Conservation (phyloP, 2,888 invertebrate genomes). For the Buathra laborator region DNA sequence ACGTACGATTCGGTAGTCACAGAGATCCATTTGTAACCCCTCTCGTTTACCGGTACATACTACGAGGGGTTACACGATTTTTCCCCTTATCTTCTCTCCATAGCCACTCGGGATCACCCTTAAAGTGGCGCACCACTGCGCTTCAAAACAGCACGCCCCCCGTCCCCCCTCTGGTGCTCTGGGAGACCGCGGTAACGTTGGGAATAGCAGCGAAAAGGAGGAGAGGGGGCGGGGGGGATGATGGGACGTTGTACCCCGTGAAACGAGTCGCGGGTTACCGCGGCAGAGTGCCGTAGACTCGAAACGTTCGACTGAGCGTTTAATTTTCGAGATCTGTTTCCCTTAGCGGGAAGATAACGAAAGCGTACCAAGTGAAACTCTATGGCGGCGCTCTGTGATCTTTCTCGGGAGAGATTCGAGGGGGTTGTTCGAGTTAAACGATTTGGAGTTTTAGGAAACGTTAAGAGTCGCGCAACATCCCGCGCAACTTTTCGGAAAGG, state of each 20-base stretch:
- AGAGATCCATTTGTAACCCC: conserved; percentile 54
- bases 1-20: conserved; percentile 48
- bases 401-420: conserved; percentile 32
- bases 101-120: conserved; percentile 52
- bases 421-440: conserved; percentile 14
- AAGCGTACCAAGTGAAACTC: conserved; percentile 53
- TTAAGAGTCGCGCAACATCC: conserved; percentile 12
- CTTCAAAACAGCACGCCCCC: conserved; percentile 53
- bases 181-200: conserved; percentile 21
- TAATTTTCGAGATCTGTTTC: conserved; percentile 64
- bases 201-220: neutral
- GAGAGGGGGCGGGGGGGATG: neutral
- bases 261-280: conserved; percentile 32
- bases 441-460: conserved; percentile 12
- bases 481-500: conserved; percentile 24
- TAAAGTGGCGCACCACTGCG: conserved; percentile 60
- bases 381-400: conserved; percentile 58
- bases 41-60: conserved; percentile 28
- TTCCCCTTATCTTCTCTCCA: conserved; percentile 38
- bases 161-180: neutral
- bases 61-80: conserved; percentile 19
- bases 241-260: conserved; percentile 18
- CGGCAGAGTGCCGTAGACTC: conserved; percentile 12
- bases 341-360: conserved; percentile 62
- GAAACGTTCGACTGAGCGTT: conserved; percentile 60